A percentile compares a stretch with the other conserved stretches of the same genome.
phyloP scores from a whole-genome alignment of 2,797 vertebrate genomes.

The Onychomys leucogaster region DNA sequence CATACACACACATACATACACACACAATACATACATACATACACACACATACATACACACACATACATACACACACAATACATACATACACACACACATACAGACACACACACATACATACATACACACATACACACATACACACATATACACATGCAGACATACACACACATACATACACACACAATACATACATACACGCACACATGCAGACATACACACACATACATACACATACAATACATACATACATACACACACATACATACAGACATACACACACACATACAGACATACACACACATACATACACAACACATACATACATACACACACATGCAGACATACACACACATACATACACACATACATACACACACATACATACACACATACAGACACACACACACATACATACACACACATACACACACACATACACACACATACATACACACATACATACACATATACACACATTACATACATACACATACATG shows the following conservation, averaged over 20 bases:
- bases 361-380: background rate
- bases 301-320: too few species aligned
- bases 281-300: too few species aligned
- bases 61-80: too few species aligned
- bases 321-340: too few species aligned
- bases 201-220: too few species aligned
- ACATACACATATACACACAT: background rate
- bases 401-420: background rate
- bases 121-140: background rate
- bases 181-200: too few species aligned
- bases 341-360: background rate
- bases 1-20: background rate
- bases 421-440: background rate
- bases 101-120: background rate
- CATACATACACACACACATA: background rate
- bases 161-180: background rate
- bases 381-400: background rate
- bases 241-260: too few species aligned
- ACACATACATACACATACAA: too few species aligned
- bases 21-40: too few species aligned
- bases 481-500: background rate
- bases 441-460: background rate
- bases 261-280: too few species aligned
- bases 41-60: background rate
- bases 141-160: background rate